Evolutionary conservation across 1,140 invertebrate species (phyloP).

Genomic region (Dinothrombium tinctorium): DNA sequence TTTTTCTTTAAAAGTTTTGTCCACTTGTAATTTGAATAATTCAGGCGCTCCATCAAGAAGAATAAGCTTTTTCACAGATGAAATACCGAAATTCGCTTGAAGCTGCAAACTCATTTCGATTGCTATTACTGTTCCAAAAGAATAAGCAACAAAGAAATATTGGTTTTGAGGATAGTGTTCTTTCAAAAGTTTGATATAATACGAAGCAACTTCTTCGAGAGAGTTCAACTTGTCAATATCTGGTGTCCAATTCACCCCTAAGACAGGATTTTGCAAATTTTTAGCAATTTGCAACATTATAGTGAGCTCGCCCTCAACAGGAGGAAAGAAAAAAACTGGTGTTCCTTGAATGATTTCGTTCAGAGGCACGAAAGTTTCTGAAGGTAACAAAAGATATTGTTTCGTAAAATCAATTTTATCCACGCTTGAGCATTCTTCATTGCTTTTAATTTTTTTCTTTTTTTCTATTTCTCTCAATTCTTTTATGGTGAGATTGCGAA

Average conservation of each 20-base stretch:
- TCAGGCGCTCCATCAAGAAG: conserved; percentile 74
- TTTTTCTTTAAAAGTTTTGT: no score
- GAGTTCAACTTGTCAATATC: conserved; percentile 32
- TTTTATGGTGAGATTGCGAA: conserved; percentile 48
- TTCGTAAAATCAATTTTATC: conserved; percentile 3
- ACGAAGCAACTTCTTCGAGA: conserved; percentile 44
- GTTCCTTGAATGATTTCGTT: conserved; percentile 22
- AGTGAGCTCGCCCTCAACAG: conserved; percentile 62
- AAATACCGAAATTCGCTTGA: no score
- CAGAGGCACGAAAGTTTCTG: conserved; percentile 22
- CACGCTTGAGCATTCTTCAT: neutral
- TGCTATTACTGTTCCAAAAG: conserved; percentile 69
- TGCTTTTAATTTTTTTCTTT: conserved; percentile 10
- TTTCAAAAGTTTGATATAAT: conserved; percentile 34
- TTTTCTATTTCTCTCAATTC: conserved; percentile 43
- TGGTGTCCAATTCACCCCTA: conserved; percentile 63
- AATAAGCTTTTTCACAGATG: conserved; percentile 27
- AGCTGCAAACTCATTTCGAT: conserved; percentile 66
- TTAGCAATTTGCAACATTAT: conserved; percentile 38
- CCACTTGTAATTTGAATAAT: conserved; percentile 46
- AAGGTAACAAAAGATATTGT: conserved; percentile 20
- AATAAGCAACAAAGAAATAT: conserved; percentile 71
- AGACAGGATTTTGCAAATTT: conserved; percentile 46
- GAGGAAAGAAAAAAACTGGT: conserved; percentile 56
- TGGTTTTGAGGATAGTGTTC: neutral